phyloP scores from a whole-genome alignment of 2,113 vertebrate genomes.

The Ceyx cyanopectus region DNA sequence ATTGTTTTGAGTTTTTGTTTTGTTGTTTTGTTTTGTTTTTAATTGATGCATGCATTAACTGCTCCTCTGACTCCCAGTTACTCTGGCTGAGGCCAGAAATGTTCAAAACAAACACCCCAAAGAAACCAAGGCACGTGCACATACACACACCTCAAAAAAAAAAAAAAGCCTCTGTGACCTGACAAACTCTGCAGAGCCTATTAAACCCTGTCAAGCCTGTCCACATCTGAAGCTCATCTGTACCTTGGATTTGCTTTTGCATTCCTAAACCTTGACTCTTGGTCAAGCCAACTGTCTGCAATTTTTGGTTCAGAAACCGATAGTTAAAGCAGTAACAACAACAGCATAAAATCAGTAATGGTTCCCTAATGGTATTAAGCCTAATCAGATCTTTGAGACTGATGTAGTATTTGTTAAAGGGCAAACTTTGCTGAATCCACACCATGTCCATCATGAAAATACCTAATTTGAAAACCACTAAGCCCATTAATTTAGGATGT shows the following conservation, averaged over 20 bases:
- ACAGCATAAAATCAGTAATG: slow-evolving; percentile 63
- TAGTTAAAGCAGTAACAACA: slow-evolving; percentile 76
- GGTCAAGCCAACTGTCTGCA: slow-evolving; percentile 74
- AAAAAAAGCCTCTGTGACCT: slow-evolving; percentile 34
- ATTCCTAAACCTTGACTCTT: slow-evolving; percentile 76
- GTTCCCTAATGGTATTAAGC: slow-evolving; percentile 71
- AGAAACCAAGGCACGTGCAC: not conserved
- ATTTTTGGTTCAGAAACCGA: slow-evolving; percentile 73
- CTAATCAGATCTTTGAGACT: slow-evolving; percentile 74
- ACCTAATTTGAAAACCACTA: slow-evolving; percentile 71
- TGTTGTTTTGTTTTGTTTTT: not conserved
- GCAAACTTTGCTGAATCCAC: slow-evolving; percentile 72
- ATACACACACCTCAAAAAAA: not conserved
- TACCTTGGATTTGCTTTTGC: slow-evolving; percentile 73
- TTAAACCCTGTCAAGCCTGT: slow-evolving; percentile 44
- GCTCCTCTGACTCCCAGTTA: not conserved
- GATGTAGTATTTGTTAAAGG: slow-evolving; percentile 69
- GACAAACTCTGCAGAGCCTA: slow-evolving; percentile 24
- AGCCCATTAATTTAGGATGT: slow-evolving; percentile 67
- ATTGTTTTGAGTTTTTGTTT: slow-evolving; percentile 34
- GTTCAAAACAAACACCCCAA: not conserved
- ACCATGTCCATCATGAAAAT: slow-evolving; percentile 67
- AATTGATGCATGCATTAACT: slow-evolving; percentile 12
- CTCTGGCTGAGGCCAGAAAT: not conserved
- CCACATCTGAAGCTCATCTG: slow-evolving; percentile 73